phyloP scores from a whole-genome alignment of 2,797 vertebrate species.

The Myotis myotis region DNA sequence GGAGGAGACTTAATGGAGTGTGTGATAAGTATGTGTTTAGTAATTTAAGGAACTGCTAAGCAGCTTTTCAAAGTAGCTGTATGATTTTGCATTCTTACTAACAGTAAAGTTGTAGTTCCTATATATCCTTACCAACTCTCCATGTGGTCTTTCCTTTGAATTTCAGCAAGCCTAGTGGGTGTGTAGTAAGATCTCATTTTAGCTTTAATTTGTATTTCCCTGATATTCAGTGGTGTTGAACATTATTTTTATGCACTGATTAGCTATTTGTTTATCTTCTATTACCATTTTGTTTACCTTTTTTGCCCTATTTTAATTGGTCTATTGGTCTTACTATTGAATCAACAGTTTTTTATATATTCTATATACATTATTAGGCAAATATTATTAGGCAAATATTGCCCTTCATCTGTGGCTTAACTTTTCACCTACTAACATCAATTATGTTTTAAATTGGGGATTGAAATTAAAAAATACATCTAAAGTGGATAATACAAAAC shows the following conservation, averaged over 20 bases:
- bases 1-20: neutral
- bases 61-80: neutral
- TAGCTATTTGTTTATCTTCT: slow-evolving; percentile 15
- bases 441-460: neutral
- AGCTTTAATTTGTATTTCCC: slow-evolving; percentile 39
- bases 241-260: neutral
- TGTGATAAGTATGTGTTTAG: neutral
- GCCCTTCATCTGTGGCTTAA: neutral
- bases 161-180: neutral
- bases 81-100: neutral
- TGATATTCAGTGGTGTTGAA: neutral
- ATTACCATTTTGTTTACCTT: neutral
- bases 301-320: neutral
- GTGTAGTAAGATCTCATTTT: neutral
- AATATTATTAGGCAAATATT: slow-evolving; percentile 5
- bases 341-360: neutral
- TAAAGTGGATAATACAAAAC: neutral
- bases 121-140: neutral
- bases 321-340: neutral
- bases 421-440: neutral
- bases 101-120: neutral
- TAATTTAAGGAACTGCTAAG: neutral
- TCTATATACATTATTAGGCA: neutral
- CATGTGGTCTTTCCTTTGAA: neutral
- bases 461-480: neutral